Base-by-base conservation (phyloP, 1,140 invertebrate genomes). In the Luehdorfia chinensis region DNA sequence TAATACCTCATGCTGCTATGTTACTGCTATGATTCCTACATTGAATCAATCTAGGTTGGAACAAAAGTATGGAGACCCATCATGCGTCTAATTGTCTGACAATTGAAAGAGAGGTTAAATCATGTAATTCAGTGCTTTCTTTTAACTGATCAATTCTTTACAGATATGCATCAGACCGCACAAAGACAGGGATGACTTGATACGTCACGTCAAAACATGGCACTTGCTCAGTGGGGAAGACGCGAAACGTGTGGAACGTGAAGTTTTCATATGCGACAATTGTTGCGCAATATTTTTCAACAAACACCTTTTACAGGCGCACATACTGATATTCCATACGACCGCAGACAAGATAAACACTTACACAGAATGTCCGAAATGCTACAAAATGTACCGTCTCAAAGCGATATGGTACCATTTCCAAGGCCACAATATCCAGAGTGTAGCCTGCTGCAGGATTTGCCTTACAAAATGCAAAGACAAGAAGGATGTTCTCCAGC, bases 261-360 rank as follows among this genome's bases (percentile, higher is more conserved):
- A 80, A 12, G 65, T 80, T n/a, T 84, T 66, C 36, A 48, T 78
- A 0, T 84, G 79, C 11, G 49, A 78, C 3, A 4, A 43, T 0
- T 84, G 79, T 16, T 23, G 36, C 2, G 9, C 39, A 0, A 43
- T 84, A 16, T 84, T 74, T 41, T 84, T 80, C 49, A 78, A 77
- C 37, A 84, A 79, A 28, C 8, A 25, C 0, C 32, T 73, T 1
- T 15, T 84, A 0, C 16, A 31, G 1, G n/a, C 58, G 0, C 79
- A 84, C 23, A 65, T 77, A 1, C 15, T 27, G 4, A 43, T 18
- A 36, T 11, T 48, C 5, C 23, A 55, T 11, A n/a, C 43, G 16
- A 57, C 62, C 6, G 6, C 6, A 0, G 11, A 18, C 0, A 36
- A 28, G 2, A 3, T 2, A 4, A 19, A 53, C 5, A 28, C 8